Evolutionary conservation across 2,113 vertebrate species (phyloP).

Genomic region (Carollia perspicillata): DNA sequence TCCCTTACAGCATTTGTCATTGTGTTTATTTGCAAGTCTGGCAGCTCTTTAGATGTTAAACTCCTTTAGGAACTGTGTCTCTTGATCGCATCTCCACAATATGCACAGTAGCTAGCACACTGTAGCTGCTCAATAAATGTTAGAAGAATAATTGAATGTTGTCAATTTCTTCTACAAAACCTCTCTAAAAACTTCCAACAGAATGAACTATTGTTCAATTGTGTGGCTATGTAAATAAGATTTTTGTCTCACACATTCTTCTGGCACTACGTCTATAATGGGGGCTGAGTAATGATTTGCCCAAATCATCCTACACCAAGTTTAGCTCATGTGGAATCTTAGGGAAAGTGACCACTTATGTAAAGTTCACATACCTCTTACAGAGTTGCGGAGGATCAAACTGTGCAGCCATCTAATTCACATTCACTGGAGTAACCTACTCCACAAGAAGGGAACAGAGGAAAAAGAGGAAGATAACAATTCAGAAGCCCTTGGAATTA

Average conservation of each 20-base stretch:
- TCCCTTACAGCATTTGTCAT: not conserved
- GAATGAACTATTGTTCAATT: not conserved
- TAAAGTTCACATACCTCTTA: conserved; percentile 25
- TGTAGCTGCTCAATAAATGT: conserved; percentile 12
- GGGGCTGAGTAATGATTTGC: not conserved
- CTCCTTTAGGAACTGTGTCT: not conserved
- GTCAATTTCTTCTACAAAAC: not conserved
- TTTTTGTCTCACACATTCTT: not conserved
- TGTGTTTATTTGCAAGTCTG: not conserved
- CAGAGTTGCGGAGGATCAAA: not conserved
- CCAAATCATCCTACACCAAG: not conserved
- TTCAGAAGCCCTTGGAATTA: not conserved
- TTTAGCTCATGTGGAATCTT: conserved; percentile 43
- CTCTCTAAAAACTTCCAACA: conserved; percentile 13
- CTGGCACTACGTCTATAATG: not conserved
- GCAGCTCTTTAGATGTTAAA: not conserved
- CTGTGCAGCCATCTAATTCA: not conserved
- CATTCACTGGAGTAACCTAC: conserved; percentile 5
- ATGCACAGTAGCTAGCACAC: not conserved
- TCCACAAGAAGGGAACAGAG: not conserved
- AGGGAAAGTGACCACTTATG: not conserved
- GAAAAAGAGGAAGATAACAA: conserved; percentile 22
- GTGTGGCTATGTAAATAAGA: not conserved
- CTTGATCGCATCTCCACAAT: not conserved
- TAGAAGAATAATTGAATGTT: conserved; percentile 11